These are phyloP conservation scores for Congeria kusceri DNA, from an alignment of 2,888 invertebrate species.

Conservation along the genomic window DNA sequence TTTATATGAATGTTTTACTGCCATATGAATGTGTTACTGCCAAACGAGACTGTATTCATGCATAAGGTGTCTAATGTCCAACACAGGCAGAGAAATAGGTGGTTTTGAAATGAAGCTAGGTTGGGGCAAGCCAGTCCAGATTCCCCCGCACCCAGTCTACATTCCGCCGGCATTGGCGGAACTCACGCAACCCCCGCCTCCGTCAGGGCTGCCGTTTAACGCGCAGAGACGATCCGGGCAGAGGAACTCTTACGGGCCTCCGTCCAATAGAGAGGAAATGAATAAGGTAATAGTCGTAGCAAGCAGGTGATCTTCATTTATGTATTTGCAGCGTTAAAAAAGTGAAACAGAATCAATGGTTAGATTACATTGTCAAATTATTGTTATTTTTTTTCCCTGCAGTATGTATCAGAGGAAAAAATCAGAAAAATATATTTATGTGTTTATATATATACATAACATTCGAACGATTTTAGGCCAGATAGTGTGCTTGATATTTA, in stretches of 20 bases:
- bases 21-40: too few species aligned
- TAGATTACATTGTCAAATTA: neutral
- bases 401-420: too few species aligned
- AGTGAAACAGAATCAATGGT: neutral
- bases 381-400: too few species aligned
- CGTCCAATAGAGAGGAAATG: slow-evolving; percentile 35
- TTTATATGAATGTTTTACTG: too few species aligned
- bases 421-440: too few species aligned
- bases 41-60: too few species aligned
- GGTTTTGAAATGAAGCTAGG: slow-evolving; percentile 97
- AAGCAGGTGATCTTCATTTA: neutral
- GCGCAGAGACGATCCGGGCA: slow-evolving; percentile 88
- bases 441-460: too few species aligned
- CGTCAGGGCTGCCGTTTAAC: slow-evolving; percentile 98
- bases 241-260: slow-evolving; percentile 32
- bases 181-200: slow-evolving; percentile 94
- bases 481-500: too few species aligned
- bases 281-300: slow-evolving; percentile 52
- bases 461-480: too few species aligned
- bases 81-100: slow-evolving; percentile 93
- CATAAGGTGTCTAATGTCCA: slow-evolving; percentile 34
- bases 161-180: slow-evolving; percentile 94
- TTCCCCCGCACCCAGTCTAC: slow-evolving; percentile 98
- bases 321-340: neutral
- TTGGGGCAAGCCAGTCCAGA: slow-evolving; percentile 98